phyloP scores from a whole-genome alignment of 1,140 invertebrate genomes.

The Drosophila kikkawai region DNA sequence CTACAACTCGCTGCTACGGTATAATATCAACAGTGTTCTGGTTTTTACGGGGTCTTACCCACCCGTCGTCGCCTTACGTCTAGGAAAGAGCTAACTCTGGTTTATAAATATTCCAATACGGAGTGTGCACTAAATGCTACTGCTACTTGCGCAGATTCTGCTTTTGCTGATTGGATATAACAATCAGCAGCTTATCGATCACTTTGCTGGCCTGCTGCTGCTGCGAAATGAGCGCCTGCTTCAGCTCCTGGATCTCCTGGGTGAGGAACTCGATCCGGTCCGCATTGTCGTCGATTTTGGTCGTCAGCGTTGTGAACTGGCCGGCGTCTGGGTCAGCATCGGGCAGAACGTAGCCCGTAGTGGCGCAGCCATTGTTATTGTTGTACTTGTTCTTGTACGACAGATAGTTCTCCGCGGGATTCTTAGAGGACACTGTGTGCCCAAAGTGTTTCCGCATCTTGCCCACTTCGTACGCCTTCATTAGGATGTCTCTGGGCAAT shows the following conservation, averaged over 20 bases:
- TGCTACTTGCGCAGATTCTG: constrained; percentile 81
- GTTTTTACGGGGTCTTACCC: constrained; percentile 11
- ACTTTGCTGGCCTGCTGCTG: constrained; percentile 84
- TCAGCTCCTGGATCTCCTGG: constrained; percentile 88
- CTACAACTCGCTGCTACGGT: constrained; percentile 57
- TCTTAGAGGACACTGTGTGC: constrained; percentile 88
- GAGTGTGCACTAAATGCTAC: constrained; percentile 54
- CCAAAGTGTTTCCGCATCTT: constrained; percentile 89
- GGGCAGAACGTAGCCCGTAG: constrained; percentile 84
- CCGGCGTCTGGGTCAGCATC: constrained; percentile 82
- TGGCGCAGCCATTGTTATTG: constrained; percentile 86
- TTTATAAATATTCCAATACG: constrained; percentile 40
- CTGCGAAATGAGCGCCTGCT: constrained; percentile 86
- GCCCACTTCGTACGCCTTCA: constrained; percentile 90
- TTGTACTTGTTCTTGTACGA: constrained; percentile 88
- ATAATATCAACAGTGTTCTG: constrained; percentile 79
- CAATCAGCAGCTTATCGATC: constrained; percentile 83
- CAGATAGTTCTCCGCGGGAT: constrained; percentile 86
- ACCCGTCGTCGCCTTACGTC: constrained; percentile 15
- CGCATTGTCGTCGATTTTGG: constrained; percentile 87
- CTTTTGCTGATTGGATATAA: constrained; percentile 84
- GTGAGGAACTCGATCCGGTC: constrained; percentile 87
- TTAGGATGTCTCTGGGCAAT: constrained; percentile 90
- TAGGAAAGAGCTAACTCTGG: constrained; percentile 29
- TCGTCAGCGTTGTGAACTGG: constrained; percentile 86